Conservation (phyloP, 2,797 vertebrate species). For the Pseudotriccus pelzelni region DNA sequence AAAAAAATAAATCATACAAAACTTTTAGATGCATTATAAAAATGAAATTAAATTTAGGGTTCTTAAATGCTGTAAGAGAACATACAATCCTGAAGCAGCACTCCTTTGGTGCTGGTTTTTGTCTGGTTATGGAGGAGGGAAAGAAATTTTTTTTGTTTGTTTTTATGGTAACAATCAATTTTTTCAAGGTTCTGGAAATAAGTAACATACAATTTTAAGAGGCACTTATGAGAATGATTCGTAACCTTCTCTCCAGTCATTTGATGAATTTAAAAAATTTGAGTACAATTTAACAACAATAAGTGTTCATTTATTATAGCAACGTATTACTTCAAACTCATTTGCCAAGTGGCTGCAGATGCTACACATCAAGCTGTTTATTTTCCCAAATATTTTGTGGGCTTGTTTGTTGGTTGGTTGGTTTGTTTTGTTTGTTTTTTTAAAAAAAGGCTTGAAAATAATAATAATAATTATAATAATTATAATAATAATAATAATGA, state of each 20-base stretch:
- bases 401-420: slow-evolving; percentile 44
- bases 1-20: slow-evolving; percentile 27
- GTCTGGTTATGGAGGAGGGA: neutral
- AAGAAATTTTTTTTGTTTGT: neutral
- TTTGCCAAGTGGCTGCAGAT: slow-evolving; percentile 88
- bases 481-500: slow-evolving; percentile 69
- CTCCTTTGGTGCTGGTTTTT: neutral
- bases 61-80: slow-evolving; percentile 9
- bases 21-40: neutral
- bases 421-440: slow-evolving; percentile 7
- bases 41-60: neutral
- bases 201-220: slow-evolving; percentile 85
- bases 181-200: slow-evolving; percentile 79
- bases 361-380: slow-evolving; percentile 88
- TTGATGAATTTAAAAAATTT: slow-evolving; percentile 51
- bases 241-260: slow-evolving; percentile 62
- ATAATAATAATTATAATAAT: slow-evolving; percentile 67
- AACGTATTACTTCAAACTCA: slow-evolving; percentile 79
- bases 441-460: slow-evolving; percentile 80
- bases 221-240: slow-evolving; percentile 79
- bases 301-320: slow-evolving; percentile 59
- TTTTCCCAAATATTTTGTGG: slow-evolving; percentile 86
- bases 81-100: slow-evolving; percentile 3
- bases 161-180: neutral
- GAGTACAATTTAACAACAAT: slow-evolving; percentile 69